Evolutionary conservation across 2,888 invertebrate species (phyloP).

Genomic region (Chalcosyrphus nemorum): DNA sequence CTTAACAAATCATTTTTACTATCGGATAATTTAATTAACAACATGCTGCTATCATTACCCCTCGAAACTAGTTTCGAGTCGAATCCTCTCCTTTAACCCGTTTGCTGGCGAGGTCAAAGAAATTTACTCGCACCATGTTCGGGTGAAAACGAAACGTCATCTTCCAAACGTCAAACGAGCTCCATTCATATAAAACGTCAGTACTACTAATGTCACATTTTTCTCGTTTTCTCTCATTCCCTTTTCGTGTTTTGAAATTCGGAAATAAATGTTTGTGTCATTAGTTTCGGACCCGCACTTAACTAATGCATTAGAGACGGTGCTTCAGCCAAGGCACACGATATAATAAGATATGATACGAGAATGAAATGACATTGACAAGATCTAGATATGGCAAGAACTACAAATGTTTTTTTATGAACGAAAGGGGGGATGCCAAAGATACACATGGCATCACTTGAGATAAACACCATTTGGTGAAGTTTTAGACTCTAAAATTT

Average conservation of each 20-base stretch:
- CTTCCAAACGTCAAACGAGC: not conserved
- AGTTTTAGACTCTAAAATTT: not conserved
- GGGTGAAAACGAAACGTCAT: slow-evolving; percentile 30
- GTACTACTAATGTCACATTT: slow-evolving; percentile 43
- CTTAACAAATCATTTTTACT: slow-evolving; percentile 46
- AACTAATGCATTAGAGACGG: slow-evolving; percentile 44
- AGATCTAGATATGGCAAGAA: slow-evolving; percentile 57
- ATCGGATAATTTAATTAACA: slow-evolving; percentile 66
- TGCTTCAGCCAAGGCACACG: slow-evolving; percentile 34
- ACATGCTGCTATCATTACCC: slow-evolving; percentile 37
- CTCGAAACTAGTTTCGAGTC: slow-evolving; percentile 29
- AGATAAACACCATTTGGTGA: slow-evolving; percentile 47
- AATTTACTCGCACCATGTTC: slow-evolving; percentile 33
- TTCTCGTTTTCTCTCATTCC: not conserved
- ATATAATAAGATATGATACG: slow-evolving; percentile 2
- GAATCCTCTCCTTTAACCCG: slow-evolving; percentile 6
- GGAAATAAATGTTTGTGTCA: slow-evolving; percentile 64
- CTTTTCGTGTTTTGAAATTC: slow-evolving; percentile 28
- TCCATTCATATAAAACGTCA: slow-evolving; percentile 1
- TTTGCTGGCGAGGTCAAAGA: slow-evolving; percentile 21
- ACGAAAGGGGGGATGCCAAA: slow-evolving; percentile 26
- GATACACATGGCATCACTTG: slow-evolving; percentile 61
- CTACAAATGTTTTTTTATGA: slow-evolving; percentile 52
- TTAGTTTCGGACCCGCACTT: slow-evolving; percentile 68
- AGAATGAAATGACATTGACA: slow-evolving; percentile 47